phyloP scores from a whole-genome alignment of 2,797 vertebrate genomes.

The Myioborus miniatus region DNA sequence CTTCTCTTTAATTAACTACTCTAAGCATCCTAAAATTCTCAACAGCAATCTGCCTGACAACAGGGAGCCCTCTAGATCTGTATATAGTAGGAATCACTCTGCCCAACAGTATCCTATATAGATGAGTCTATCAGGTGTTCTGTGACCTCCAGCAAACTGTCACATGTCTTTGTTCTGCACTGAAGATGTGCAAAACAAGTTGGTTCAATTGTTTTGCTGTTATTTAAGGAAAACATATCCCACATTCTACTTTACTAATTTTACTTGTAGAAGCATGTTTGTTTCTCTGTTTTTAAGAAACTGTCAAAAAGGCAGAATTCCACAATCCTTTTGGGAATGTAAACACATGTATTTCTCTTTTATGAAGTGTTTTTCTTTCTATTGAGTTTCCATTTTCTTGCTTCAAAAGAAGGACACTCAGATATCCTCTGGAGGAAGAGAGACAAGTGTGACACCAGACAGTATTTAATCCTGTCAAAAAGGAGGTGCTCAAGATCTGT shows the following conservation, averaged over 20 bases:
- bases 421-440: neutral
- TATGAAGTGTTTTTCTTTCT: neutral
- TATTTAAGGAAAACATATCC: neutral
- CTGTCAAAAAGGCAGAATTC: neutral
- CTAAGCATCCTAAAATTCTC: constrained; percentile 60
- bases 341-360: neutral
- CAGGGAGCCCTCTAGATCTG: constrained; percentile 37
- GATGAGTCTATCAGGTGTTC: neutral
- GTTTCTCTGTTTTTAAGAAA: neutral
- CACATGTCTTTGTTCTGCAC: neutral
- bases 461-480: neutral
- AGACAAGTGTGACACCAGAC: neutral
- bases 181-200: neutral
- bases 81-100: constrained; percentile 21
- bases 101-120: neutral
- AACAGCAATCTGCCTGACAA: constrained; percentile 64
- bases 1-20: constrained; percentile 69
- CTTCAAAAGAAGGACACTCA: neutral
- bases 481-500: neutral
- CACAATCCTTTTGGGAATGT: neutral
- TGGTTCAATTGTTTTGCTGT: neutral
- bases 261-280: neutral
- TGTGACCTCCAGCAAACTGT: neutral
- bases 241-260: neutral
- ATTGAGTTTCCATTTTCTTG: neutral